A percentile compares a stretch with the other conserved stretches of the same genome.
Evolutionary conservation across 2,797 vertebrate genomes (phyloP).

Genomic region (Phrynocephalus guinanensis): DNA sequence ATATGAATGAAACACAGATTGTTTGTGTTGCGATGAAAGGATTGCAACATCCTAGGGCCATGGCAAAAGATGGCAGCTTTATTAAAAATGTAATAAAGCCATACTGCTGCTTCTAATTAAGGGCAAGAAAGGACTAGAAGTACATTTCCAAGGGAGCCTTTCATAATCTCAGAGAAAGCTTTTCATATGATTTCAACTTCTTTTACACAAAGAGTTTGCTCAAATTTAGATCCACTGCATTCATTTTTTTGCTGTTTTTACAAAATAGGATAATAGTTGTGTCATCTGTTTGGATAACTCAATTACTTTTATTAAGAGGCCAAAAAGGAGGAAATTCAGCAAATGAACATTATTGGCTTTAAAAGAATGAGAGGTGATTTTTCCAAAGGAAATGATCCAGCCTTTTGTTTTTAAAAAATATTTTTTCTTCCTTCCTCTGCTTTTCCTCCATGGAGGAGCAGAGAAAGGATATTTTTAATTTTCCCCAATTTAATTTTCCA

Average conservation of each 20-base stretch:
- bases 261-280: neutral
- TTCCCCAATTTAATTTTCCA: no score
- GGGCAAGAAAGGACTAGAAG: neutral
- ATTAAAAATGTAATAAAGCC: slow-evolving; percentile 37
- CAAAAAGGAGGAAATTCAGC: neutral
- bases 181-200: slow-evolving; percentile 18
- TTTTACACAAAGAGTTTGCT: slow-evolving; percentile 1
- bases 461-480: no score
- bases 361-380: neutral
- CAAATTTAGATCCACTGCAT: neutral
- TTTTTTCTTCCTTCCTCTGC: no score
- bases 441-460: no score
- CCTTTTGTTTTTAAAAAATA: neutral
- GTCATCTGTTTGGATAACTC: neutral
- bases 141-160: slow-evolving; percentile 13
- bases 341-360: neutral
- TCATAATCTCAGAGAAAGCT: slow-evolving; percentile 25
- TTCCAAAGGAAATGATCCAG: neutral
- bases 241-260: neutral
- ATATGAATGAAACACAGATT: slow-evolving; percentile 7
- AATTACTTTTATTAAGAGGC: neutral
- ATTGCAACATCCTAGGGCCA: slow-evolving; percentile 32
- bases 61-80: slow-evolving; percentile 26
- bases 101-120: slow-evolving; percentile 39
- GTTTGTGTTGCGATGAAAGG: slow-evolving; percentile 23